phyloP scores from a whole-genome alignment of 2,113 vertebrate species.

The Urocynchramus pylzowi region DNA sequence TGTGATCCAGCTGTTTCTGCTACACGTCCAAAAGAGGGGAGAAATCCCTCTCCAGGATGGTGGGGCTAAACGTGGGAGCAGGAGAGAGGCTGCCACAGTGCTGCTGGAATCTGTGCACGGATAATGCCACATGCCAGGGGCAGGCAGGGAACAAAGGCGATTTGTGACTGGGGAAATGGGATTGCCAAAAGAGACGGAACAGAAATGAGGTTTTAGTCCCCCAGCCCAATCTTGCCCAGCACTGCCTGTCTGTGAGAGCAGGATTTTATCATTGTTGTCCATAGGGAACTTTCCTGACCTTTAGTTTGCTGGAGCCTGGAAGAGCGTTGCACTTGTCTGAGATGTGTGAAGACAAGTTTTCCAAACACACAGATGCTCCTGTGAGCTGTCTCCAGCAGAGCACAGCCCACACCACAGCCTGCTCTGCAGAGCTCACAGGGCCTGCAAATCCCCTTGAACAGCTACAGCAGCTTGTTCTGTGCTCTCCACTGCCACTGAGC shows the following conservation, averaged over 20 bases:
- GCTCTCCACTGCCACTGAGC: not conserved
- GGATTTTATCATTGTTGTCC: constrained; percentile 33
- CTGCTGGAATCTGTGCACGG: not conserved
- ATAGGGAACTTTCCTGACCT: constrained; percentile 40
- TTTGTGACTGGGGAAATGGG: constrained; percentile 49
- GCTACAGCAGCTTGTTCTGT: not conserved
- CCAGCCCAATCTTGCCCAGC: not conserved
- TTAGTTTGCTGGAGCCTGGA: constrained; percentile 36
- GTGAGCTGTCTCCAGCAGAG: not conserved
- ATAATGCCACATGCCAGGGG: not conserved
- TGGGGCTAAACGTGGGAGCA: not conserved
- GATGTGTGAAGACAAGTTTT: constrained; percentile 8
- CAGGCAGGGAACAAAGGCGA: not conserved
- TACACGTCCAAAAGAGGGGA: not conserved
- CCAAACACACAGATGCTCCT: not conserved
- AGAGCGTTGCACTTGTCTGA: not conserved
- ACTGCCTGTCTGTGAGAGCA: not conserved
- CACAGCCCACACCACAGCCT: not conserved
- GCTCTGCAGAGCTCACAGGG: not conserved
- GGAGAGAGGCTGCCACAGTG: not conserved
- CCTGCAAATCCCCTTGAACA: not conserved
- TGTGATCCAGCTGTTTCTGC: not conserved
- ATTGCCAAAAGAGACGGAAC: constrained; percentile 21
- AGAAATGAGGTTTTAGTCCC: constrained; percentile 62
- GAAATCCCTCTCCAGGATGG: not conserved